phyloP scores from a whole-genome alignment of 2,113 vertebrate genomes.

The Odocoileus hemionus region DNA sequence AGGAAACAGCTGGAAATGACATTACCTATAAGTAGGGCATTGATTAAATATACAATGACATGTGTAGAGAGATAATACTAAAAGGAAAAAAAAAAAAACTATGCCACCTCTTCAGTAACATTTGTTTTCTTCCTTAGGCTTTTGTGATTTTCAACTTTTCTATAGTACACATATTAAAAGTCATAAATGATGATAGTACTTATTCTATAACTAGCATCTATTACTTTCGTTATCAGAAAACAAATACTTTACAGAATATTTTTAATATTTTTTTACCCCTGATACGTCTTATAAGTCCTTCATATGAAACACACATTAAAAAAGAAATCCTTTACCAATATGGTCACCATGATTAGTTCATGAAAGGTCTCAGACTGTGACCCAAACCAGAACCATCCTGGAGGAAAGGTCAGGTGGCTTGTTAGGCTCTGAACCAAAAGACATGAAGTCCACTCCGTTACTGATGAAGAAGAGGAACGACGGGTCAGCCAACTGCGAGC shows the following conservation, averaged over 20 bases:
- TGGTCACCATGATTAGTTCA: not conserved
- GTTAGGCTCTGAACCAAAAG: not conserved
- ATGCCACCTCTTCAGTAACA: not conserved
- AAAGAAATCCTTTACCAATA: not conserved
- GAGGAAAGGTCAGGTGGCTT: not conserved
- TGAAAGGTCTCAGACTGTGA: not conserved
- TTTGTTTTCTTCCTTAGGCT: not conserved
- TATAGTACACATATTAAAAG: not conserved
- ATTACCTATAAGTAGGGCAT: not conserved
- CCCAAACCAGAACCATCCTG: not conserved
- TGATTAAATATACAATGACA: not conserved
- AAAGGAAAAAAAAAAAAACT: not conserved
- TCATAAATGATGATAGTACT: not conserved
- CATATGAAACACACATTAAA: not conserved
- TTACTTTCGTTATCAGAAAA: not conserved
- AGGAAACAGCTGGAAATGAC: not conserved
- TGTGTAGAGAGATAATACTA: not conserved
- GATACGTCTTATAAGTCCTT: not conserved
- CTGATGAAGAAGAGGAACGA: rapidly evolving
- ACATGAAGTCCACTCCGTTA: not conserved
- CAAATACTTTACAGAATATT: not conserved
- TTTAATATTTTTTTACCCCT: not conserved
- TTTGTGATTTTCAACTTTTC: not conserved
- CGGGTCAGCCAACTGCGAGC: not conserved
- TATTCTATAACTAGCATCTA: not conserved